Base-by-base conservation (phyloP, 2,797 vertebrate genomes). In the Melanogrammus aeglefinus region DNA sequence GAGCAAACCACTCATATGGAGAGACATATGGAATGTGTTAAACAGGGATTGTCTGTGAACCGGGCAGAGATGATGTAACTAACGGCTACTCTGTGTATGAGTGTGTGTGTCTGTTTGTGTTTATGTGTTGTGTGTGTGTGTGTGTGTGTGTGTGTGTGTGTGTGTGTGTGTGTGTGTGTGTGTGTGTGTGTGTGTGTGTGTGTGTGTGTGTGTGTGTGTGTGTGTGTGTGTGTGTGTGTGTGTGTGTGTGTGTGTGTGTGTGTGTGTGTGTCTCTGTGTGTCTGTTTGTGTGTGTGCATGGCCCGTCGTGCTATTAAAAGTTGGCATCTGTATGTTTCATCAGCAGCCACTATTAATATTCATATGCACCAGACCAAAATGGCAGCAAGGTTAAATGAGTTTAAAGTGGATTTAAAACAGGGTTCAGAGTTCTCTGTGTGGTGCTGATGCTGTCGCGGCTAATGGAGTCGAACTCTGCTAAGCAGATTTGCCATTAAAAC, bases 1-100 rank as follows among this genome's bases (percentile, higher is more conserved):
- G 90, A 91, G 89, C 90, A 86, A 93, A 92, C 79, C 88, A 88
- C 84, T 92, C 88, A 93, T 85, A 91, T 86, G 86, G 79, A 87
- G 83, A 85, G 80, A 85, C 87, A 90, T 91, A 90, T 87, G 89
- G 84, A 89, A 91, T 72, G 84, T 90, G 91, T 91, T 89, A 85
- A 90, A 89, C 84, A 88, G 88, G 76, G 79, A 84, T 82, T 77
- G 77, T 87, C 80, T 79, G 80, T 86, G 88, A 87, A 86, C 85
- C 81, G 85, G 87, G 86, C 85, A 86, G 88, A 88, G 80, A 85
- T 91, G 90, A 38, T 89, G 84, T 89, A 90, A 92, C 77, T 39
- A 80, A 82, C 83, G 82, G 89, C 85, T 81, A 88, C 72, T 74
- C 44, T 78, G 76, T 79, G 78, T 82, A 72, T 63, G 36, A 36